phyloP scores from a whole-genome alignment of 2,888 invertebrate genomes.

The Serrognathus titanus region DNA sequence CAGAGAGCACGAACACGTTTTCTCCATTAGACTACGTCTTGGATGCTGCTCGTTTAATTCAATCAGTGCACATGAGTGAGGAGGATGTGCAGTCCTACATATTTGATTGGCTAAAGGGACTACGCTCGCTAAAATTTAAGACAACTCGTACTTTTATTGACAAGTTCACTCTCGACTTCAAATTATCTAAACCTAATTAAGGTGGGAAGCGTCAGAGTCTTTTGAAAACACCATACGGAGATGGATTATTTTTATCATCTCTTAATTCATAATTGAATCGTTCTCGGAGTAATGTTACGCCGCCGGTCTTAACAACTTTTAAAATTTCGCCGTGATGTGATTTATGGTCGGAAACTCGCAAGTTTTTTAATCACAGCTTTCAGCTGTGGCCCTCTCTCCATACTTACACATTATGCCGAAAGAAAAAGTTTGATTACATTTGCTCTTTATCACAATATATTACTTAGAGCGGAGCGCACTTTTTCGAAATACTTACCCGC shows the following conservation, averaged over 20 bases:
- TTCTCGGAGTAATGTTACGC: neutral
- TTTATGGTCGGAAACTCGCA: neutral
- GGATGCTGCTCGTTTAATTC: conserved; percentile 7
- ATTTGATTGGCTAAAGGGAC: neutral
- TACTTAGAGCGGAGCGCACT: neutral
- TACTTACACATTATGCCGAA: neutral
- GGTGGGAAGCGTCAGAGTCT: too few species aligned
- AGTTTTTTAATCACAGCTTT: conserved; percentile 1
- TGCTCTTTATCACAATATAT: neutral
- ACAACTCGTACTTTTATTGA: too few species aligned
- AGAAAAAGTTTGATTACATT: neutral
- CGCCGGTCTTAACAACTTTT: neutral
- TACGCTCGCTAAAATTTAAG: too few species aligned
- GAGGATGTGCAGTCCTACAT: neutral
- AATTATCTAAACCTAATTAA: too few species aligned
- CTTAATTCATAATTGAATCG: conserved; percentile 2
- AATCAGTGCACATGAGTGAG: conserved; percentile 4
- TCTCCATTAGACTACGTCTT: conserved; percentile 26
- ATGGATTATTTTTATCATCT: too few species aligned
- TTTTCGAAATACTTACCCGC: neutral
- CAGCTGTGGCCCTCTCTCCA: neutral
- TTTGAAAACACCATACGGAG: too few species aligned
- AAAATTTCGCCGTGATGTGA: neutral
- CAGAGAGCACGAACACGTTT: conserved; percentile 27
- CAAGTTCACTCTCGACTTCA: too few species aligned